phyloP scores from a whole-genome alignment of 2,888 invertebrate species.

The Aphidius colemani region DNA sequence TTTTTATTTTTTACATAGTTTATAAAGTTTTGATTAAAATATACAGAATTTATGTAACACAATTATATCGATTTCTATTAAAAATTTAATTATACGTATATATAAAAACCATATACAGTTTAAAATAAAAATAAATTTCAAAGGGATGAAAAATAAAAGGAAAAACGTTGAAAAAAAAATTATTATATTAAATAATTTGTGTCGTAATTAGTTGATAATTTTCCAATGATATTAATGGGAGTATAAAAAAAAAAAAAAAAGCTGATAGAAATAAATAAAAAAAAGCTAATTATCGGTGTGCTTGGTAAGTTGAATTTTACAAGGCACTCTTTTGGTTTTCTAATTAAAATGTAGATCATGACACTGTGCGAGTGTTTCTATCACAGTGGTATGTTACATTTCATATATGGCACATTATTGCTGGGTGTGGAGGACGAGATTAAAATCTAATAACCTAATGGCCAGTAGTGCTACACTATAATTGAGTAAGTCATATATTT shows the following conservation, averaged over 20 bases:
- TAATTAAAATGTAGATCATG: slow-evolving; percentile 35
- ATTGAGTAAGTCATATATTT: no score
- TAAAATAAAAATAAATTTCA: no score
- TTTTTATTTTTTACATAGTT: neutral
- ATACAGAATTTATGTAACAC: no score
- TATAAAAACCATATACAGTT: no score
- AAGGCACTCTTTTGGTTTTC: slow-evolving; percentile 28
- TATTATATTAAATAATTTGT: no score
- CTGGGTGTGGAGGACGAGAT: slow-evolving; percentile 30
- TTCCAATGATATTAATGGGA: no score
- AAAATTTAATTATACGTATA: no score
- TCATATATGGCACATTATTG: slow-evolving; percentile 12
- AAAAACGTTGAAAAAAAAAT: no score
- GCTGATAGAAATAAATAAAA: neutral
- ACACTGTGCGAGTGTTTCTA: slow-evolving; percentile 2
- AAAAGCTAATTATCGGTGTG: slow-evolving; percentile 24
- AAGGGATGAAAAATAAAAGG: no score
- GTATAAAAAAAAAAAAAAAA: neutral
- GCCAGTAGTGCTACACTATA: slow-evolving; percentile 1
- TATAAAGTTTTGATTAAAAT: neutral
- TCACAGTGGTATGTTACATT: neutral
- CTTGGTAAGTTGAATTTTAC: slow-evolving; percentile 29
- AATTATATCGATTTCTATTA: no score
- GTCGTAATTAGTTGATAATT: no score
- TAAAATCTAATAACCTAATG: slow-evolving; percentile 43